Base-by-base conservation (phyloP, 2,888 invertebrate species). In the Drosophila anceps region DNA sequence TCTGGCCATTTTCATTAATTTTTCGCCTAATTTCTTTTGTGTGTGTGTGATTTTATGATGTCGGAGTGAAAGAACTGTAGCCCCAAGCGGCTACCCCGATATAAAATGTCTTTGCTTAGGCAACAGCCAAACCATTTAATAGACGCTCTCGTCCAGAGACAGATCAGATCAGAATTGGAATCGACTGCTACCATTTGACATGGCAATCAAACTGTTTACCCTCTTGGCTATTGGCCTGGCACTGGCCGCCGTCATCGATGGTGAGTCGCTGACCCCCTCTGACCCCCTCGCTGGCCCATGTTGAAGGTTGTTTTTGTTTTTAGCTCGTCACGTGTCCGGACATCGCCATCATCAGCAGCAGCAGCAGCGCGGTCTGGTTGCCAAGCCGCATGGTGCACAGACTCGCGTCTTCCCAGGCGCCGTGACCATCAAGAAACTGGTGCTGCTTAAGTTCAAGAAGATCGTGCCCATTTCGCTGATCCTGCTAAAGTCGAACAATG, bases 401-500 rank as follows among this genome's bases (percentile, higher is more conserved):
- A 81, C 76, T 1, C 91, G 92, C 41, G 82, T 92, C 35, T 91
- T 92, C 39, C 92, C 92, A 9, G 91, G 87, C 5, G 90, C 91
- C 0, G 76, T 91, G 58, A 87, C 89, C 61, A 87, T 91, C 58
- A 92, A 91, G 82, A 92, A 92, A 76, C 79, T 92, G 72, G 90
- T 92, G 33, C 70, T 92, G 66, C 75, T 92, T 31, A 92, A 92
- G 64, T 91, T 92, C 71, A 92, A 92, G 69, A 92, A 91, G 68
- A 86, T 92, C 43, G 76, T 91, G 10, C 92, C 92, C 31, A 90
- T 92, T 46, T 91, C 92, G 0, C 60, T 92, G 67, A 90, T 92
- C 51, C 81, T 92, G 48, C 74, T 92, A 2, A 88, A 82, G 67
- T 88, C 91, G 0, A 88, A 76, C 75, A 90, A 91, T 27, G 91